Evolutionary conservation across 2,888 invertebrate genomes (phyloP).

Genomic region (Drosophila multiciliata): DNA sequence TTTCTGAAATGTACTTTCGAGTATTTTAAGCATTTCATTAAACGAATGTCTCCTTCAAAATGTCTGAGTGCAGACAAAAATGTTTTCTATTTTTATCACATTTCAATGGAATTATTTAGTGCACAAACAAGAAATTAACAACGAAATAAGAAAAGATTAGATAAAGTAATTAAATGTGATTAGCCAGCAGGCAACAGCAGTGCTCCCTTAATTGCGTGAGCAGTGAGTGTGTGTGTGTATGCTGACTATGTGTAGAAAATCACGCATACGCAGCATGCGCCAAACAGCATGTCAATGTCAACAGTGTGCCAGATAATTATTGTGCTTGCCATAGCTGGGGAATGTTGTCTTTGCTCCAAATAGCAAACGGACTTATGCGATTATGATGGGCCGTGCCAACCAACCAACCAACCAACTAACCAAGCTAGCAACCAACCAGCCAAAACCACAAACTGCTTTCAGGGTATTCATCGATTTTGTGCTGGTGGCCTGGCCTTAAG

Average conservation of each 20-base stretch:
- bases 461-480: conserved; percentile 27
- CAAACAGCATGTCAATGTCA: conserved; percentile 70
- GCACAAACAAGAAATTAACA: background rate
- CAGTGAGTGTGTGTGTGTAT: conserved; percentile 11
- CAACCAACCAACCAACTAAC: background rate
- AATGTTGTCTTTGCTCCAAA: conserved; percentile 63
- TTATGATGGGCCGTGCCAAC: conserved; percentile 43
- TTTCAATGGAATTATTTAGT: conserved; percentile 29
- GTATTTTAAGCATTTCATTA: conserved; percentile 15
- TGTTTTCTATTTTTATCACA: conserved; percentile 32
- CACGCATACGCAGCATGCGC: conserved; percentile 67
- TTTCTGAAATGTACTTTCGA: conserved; percentile 5
- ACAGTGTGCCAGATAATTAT: conserved; percentile 69
- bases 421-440: background rate
- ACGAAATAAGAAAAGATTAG: conserved; percentile 35
- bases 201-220: conserved; percentile 10
- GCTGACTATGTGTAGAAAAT: conserved; percentile 40
- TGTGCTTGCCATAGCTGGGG: conserved; percentile 24
- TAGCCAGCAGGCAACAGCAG: conserved; percentile 53
- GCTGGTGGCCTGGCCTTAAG: conserved; percentile 44
- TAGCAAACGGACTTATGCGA: conserved; percentile 68
- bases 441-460: background rate
- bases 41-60: conserved; percentile 28
- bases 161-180: conserved; percentile 66
- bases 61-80: conserved; percentile 42